Conservation (phyloP, 2,113 vertebrate genomes). For the Myiagra hebetior region DNA sequence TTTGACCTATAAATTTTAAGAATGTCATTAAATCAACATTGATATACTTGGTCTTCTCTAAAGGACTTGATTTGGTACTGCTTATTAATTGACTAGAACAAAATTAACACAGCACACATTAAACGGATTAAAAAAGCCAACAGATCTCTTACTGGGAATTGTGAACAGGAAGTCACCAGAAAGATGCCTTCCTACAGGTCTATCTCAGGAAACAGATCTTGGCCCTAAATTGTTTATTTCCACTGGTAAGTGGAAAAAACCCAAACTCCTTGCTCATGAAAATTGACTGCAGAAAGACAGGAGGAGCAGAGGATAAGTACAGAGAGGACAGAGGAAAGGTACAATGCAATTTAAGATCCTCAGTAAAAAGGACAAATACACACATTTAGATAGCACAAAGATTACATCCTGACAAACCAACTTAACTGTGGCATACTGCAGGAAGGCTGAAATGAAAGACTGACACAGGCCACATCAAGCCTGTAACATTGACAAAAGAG, state of each 20-base stretch:
- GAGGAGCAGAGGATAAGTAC: not conserved
- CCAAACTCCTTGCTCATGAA: not conserved
- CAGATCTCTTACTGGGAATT: not conserved
- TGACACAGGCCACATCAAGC: not conserved
- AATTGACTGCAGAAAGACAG: not conserved
- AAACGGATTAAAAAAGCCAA: not conserved
- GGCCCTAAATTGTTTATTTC: not conserved
- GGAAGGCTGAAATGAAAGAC: not conserved
- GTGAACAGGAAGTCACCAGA: not conserved
- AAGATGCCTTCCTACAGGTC: not conserved
- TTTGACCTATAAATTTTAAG: slow-evolving; percentile 6
- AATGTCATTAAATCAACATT: not conserved
- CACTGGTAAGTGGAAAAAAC: not conserved
- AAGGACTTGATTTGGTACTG: not conserved
- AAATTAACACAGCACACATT: slow-evolving; percentile 19
- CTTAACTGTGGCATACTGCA: not conserved
- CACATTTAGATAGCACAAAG: not conserved
- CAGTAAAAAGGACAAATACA: not conserved
- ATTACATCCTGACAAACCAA: not conserved
- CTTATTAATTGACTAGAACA: slow-evolving; percentile 6
- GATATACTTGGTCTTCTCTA: not conserved
- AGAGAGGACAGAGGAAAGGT: not conserved
- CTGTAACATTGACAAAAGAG: not conserved
- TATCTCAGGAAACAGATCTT: not conserved
- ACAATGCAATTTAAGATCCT: not conserved